phyloP scores from a whole-genome alignment of 2,797 vertebrate genomes.

The Danio choprae region DNA sequence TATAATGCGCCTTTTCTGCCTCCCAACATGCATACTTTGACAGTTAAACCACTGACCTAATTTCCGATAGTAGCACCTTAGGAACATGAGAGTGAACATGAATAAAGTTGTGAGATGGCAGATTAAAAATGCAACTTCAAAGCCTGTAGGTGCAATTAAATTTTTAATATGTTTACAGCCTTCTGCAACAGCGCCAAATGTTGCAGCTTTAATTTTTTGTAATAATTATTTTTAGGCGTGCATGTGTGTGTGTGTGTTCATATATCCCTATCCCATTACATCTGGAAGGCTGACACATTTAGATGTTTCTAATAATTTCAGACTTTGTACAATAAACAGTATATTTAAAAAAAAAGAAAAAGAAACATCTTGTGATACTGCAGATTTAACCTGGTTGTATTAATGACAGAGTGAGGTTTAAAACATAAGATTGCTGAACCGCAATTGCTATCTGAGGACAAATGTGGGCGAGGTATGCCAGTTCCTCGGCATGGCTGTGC shows the following conservation, averaged over 20 bases:
- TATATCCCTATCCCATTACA: conserved; percentile 40
- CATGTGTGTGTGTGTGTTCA: conserved; percentile 59
- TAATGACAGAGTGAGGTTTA: conserved; percentile 26
- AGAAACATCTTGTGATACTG: neutral
- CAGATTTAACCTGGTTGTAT: conserved; percentile 9
- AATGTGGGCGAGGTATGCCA: conserved; percentile 54
- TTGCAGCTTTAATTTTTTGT: conserved; percentile 67
- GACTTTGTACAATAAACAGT: neutral
- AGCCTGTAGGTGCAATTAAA: conserved; percentile 77
- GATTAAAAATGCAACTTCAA: conserved; percentile 72
- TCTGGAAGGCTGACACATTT: conserved; percentile 43
- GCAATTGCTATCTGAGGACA: conserved; percentile 55
- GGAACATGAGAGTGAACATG: conserved; percentile 50
- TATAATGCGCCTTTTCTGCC: conserved; percentile 2
- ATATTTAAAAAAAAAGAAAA: conserved; percentile 10
- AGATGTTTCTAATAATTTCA: conserved; percentile 16
- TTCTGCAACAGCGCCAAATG: conserved; percentile 71
- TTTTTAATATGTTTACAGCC: conserved; percentile 81
- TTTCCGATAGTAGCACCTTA: conserved; percentile 38
- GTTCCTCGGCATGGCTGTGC: conserved; percentile 52
- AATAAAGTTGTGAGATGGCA: conserved; percentile 63
- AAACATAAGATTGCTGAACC: conserved; percentile 21
- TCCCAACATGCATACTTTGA: neutral
- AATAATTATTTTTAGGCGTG: conserved; percentile 67
- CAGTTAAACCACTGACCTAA: conserved; percentile 40